Conservation (phyloP, 2,888 invertebrate species). For the Anorthoa munda region DNA sequence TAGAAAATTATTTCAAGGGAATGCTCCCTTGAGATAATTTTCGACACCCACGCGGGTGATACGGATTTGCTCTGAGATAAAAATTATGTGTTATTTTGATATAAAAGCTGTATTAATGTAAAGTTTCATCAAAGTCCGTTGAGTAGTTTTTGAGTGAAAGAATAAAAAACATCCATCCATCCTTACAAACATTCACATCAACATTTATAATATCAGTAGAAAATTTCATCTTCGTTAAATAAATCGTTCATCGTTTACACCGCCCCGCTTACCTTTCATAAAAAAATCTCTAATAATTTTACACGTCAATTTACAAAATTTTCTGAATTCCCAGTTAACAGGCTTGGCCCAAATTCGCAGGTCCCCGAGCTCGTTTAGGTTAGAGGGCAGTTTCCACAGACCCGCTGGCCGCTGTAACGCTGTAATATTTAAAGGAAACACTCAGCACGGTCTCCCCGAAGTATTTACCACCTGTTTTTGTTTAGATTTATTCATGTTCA, state of each 20-base stretch:
- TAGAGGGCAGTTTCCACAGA: slow-evolving; percentile 69
- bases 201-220: too few species aligned
- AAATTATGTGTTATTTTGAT: too few species aligned
- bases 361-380: slow-evolving; percentile 68
- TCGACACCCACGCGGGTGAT: too few species aligned
- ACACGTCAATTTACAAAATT: slow-evolving; percentile 48
- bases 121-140: too few species aligned
- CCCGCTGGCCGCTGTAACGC: slow-evolving; percentile 70
- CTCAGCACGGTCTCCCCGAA: slow-evolving; percentile 67
- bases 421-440: slow-evolving; percentile 77
- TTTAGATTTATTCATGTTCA: slow-evolving; percentile 66
- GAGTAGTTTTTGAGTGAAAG: too few species aligned
- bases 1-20: too few species aligned
- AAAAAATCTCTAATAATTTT: slow-evolving; percentile 44
- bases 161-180: too few species aligned
- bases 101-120: too few species aligned
- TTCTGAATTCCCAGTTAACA: slow-evolving; percentile 43
- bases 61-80: too few species aligned
- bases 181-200: too few species aligned
- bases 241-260: slow-evolving; percentile 19
- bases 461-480: slow-evolving; percentile 68
- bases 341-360: slow-evolving; percentile 52
- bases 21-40: too few species aligned
- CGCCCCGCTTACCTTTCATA: slow-evolving; percentile 25
- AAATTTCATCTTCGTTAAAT: background rate